Percentiles rank a stretch among this genome's conserved stretches.
These are phyloP conservation scores for Motacilla tschutschensis DNA, from an alignment of 2,113 vertebrate species.

Conservation along the genomic window DNA sequence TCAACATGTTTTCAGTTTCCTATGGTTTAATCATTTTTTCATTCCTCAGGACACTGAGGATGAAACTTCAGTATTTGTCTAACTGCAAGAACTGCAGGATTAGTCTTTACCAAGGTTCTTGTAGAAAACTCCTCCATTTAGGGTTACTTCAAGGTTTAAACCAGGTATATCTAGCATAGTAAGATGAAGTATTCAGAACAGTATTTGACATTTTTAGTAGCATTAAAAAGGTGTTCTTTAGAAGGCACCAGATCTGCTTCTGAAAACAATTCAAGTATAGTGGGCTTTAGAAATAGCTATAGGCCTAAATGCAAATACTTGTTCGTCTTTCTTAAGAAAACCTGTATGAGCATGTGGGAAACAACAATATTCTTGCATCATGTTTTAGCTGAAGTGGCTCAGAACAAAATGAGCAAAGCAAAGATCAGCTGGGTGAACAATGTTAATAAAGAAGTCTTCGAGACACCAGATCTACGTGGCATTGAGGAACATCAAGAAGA, in stretches of 20 bases:
- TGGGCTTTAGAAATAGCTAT: background rate
- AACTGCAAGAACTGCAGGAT: background rate
- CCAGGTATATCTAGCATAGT: background rate
- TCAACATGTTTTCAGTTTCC: background rate
- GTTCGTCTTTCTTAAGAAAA: background rate
- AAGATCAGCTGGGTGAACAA: slow-evolving; percentile 81
- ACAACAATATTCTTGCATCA: slow-evolving; percentile 25
- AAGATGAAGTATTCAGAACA: background rate
- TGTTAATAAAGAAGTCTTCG: slow-evolving; percentile 75
- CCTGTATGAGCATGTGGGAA: background rate
- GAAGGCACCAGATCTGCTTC: background rate
- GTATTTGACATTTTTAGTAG: background rate
- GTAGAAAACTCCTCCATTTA: background rate
- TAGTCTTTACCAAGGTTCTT: background rate
- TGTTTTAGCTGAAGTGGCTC: slow-evolving; percentile 80
- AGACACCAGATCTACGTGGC: slow-evolving; percentile 73
- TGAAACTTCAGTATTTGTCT: background rate
- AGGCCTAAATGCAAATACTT: background rate
- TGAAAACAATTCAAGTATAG: background rate
- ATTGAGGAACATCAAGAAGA: slow-evolving; percentile 63
- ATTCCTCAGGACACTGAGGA: background rate
- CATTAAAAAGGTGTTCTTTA: background rate
- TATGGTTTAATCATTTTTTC: background rate
- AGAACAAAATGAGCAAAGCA: slow-evolving; percentile 62
- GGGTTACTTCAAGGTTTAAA: background rate